Conservation (phyloP, 2,888 invertebrate species). For the Chrysolina haemoptera region DNA sequence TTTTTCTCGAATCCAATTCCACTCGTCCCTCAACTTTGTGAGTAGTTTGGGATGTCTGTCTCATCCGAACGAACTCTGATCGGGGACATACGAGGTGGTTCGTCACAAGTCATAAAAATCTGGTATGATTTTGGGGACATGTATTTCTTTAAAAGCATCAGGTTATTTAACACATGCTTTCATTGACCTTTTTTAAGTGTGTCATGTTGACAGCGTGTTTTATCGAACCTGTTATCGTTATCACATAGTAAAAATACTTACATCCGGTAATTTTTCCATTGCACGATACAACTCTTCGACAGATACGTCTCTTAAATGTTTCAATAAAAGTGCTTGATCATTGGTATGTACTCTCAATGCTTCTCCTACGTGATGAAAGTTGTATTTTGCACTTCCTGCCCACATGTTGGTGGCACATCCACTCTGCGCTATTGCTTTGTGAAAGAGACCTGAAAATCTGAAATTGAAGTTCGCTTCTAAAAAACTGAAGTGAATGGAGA, state of each 20-base stretch:
- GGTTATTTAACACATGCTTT: too few species aligned
- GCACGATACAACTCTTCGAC: slow-evolving; percentile 63
- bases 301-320: slow-evolving; percentile 65
- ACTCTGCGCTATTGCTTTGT: slow-evolving; percentile 66
- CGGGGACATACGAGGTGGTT: too few species aligned
- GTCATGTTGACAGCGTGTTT: background rate
- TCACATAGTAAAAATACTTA: slow-evolving; percentile 43
- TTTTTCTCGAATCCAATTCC: too few species aligned
- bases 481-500: background rate
- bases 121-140: too few species aligned
- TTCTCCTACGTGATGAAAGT: slow-evolving; percentile 66
- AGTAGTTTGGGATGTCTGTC: too few species aligned
- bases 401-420: slow-evolving; percentile 61
- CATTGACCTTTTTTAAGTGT: background rate
- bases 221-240: too few species aligned
- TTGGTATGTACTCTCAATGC: slow-evolving; percentile 61
- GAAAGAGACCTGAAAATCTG: slow-evolving; percentile 60
- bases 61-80: too few species aligned
- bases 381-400: slow-evolving; percentile 47
- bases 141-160: too few species aligned
- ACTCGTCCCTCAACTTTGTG: too few species aligned
- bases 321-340: slow-evolving; percentile 64
- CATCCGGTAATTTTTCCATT: slow-evolving; percentile 63
- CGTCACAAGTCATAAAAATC: too few species aligned
- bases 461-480: background rate